These are phyloP conservation scores for Rotaria sp. DNA, from an alignment of 2,888 invertebrate genomes.

Conservation along the genomic window DNA sequence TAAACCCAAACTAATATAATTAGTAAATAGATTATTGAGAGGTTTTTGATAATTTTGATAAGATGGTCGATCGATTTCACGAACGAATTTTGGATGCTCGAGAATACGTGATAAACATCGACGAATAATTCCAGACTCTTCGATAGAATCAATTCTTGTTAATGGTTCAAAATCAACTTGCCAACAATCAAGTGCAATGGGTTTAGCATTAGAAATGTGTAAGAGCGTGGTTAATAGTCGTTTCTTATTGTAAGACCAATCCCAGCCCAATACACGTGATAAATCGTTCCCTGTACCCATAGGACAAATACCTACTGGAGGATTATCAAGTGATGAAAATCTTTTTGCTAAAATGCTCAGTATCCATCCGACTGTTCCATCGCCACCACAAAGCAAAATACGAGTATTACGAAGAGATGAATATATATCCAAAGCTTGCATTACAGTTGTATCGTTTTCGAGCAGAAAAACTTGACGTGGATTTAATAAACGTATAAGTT, in stretches of 20 bases:
- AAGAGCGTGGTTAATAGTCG: neutral
- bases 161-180: neutral
- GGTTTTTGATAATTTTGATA: too few species aligned
- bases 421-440: neutral
- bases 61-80: too few species aligned
- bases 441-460: slow-evolving; percentile 72
- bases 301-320: slow-evolving; percentile 87
- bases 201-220: neutral
- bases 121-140: too few species aligned
- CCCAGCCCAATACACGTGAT: slow-evolving; percentile 66
- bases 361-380: slow-evolving; percentile 97
- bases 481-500: slow-evolving; percentile 73
- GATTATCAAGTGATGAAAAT: slow-evolving; percentile 92
- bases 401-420: neutral
- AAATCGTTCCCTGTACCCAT: slow-evolving; percentile 86
- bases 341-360: slow-evolving; percentile 98
- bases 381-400: slow-evolving; percentile 83
- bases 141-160: neutral
- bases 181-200: neutral
- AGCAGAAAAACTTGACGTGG: slow-evolving; percentile 99
- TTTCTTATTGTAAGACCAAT: neutral
- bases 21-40: neutral
- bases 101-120: too few species aligned
- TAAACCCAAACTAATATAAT: neutral
- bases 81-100: too few species aligned